These are phyloP conservation scores for Caenorhabditis sp. DNA, from an alignment of 2,888 invertebrate species.

Conservation along the genomic window DNA sequence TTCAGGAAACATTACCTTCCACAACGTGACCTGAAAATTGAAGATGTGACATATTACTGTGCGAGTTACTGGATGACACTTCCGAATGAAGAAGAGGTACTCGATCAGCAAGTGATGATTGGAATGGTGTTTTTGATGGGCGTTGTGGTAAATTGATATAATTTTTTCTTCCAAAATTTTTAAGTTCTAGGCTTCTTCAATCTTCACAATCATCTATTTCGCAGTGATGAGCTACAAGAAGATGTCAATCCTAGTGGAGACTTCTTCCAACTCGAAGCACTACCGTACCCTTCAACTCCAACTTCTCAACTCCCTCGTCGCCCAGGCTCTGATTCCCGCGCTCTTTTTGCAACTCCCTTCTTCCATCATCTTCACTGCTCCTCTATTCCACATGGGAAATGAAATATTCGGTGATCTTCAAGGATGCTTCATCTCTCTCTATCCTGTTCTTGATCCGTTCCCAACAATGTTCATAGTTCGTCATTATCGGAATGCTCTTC, in stretches of 20 bases:
- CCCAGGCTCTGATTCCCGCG: conserved; percentile 12
- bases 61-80: too few relatives aligned
- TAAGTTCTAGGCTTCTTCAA: conserved; percentile 7
- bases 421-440: conserved; percentile 1
- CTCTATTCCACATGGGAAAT: too few relatives aligned
- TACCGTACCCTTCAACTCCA: conserved; percentile 29
- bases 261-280: conserved; percentile 10
- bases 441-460: conserved; percentile 30
- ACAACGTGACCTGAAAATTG: conserved; percentile 2
- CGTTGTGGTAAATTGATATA: conserved; percentile 22
- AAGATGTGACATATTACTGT: too few relatives aligned
- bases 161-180: too few relatives aligned
- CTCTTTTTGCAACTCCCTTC: conserved; percentile 12
- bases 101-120: neutral
- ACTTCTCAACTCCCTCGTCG: too few relatives aligned
- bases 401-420: neutral
- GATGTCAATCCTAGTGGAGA: neutral
- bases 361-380: conserved; percentile 13
- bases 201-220: conserved; percentile 11
- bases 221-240: conserved; percentile 19
- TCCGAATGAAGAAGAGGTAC: too few relatives aligned
- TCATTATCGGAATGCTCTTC: conserved; percentile 18
- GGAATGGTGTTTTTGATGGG: conserved; percentile 13
- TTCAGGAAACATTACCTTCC: conserved; percentile 13
- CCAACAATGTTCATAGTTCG: conserved; percentile 24